Base-by-base conservation (phyloP, 2,888 invertebrate species). In the Drosophila acutilabella region DNA sequence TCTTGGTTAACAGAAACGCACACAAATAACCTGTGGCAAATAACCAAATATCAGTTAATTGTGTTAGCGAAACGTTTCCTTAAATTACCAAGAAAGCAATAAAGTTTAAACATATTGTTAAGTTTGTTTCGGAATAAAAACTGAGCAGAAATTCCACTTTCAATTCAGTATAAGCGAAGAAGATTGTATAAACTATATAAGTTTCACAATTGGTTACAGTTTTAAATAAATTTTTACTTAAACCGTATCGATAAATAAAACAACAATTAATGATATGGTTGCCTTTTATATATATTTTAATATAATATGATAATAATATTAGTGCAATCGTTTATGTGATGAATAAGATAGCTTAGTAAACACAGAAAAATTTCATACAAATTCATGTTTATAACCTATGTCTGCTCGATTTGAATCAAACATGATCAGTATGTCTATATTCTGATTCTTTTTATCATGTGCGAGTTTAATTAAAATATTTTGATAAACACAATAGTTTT, bases 71-170 rank as follows among this genome's bases (percentile, higher is more conserved):
- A 1, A 56, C 7, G 7, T 44, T 2, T n/a, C n/a, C 11, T 44
- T 5, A n/a, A n/a, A 16, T 18, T 44, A 56, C 54, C 54, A 33
- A 56, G 30, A n/a, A 44, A 6, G 6, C 33, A 6, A 5, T 20
- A 36, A 7, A 57, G 38, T 8, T 5, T 57, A 0, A 23, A 45
- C 56, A 45, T 47, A 38, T 23, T 14, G 11, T 8, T 20, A 4
- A 20, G 38, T 51, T 51, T 20, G n/a, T 20, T 20, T 36, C 16
- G 7, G 11, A 11, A 57, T 23, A 11, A 20, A 33, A 44, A 38
- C 45, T 42, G 33, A 42, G 44, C 18, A 33, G 33, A 20, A 11
- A 44, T 14, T 14, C 23, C 8, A 40, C 36, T 23, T 10, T 40
- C 18, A 40, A 18, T 40, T 44, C 2, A 5, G 10, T 30, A 30